Evolutionary conservation across 1,140 invertebrate genomes (phyloP).

Genomic region (Formica exsecta): DNA sequence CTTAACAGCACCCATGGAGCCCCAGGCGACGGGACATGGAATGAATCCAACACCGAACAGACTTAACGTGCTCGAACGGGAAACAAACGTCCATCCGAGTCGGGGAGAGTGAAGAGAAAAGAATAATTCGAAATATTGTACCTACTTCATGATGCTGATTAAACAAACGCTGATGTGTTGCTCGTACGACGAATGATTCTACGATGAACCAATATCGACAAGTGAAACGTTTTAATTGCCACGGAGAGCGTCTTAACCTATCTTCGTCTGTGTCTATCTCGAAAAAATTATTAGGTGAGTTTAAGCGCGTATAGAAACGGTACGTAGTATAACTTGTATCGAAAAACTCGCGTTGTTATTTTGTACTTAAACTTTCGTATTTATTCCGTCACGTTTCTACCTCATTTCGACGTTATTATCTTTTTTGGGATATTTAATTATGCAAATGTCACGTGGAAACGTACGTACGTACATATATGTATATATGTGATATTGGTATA

Average conservation of each 20-base stretch:
- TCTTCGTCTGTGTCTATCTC: background rate
- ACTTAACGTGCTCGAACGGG: background rate
- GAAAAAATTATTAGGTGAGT: constrained; percentile 19
- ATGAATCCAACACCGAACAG: background rate
- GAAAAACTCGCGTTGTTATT: background rate
- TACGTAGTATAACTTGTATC: background rate
- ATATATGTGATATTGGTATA: background rate
- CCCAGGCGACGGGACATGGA: too few relatives aligned
- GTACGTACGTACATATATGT: background rate
- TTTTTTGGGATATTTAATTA: background rate
- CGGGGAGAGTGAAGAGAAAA: background rate
- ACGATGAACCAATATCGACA: constrained; percentile 26
- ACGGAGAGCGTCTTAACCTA: constrained; percentile 29
- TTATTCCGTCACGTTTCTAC: background rate
- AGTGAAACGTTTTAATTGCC: background rate
- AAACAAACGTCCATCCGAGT: background rate
- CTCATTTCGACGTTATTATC: background rate
- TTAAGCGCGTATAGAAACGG: background rate
- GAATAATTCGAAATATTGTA: background rate
- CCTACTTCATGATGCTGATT: background rate
- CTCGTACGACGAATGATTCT: background rate
- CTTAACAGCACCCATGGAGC: too few relatives aligned
- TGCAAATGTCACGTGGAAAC: background rate
- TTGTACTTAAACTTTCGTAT: background rate
- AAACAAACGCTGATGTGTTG: background rate